Conservation (phyloP, 2,797 vertebrate species). For the Liparis tanakae region DNA sequence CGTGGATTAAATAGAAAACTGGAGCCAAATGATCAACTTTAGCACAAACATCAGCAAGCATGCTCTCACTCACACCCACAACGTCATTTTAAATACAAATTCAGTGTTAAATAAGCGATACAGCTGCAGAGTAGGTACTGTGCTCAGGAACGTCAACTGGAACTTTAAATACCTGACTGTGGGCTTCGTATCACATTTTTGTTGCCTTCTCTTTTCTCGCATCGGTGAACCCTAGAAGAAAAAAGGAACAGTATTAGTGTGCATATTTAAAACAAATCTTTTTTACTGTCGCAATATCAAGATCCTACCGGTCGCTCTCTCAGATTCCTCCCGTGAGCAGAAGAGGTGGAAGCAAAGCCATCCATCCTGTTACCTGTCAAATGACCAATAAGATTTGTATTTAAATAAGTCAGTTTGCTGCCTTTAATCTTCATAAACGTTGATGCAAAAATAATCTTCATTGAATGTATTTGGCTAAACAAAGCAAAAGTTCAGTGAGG, state of each 20-base stretch:
- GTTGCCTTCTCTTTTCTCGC: conserved; percentile 86
- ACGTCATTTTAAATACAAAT: background rate
- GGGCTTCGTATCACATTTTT: conserved; percentile 87
- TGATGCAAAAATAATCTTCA: background rate
- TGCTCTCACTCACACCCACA: background rate
- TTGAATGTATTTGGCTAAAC: background rate
- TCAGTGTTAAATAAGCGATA: background rate
- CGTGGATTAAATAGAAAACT: conserved; percentile 16
- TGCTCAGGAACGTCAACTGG: background rate
- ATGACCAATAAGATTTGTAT: conserved; percentile 3
- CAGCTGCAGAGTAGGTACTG: background rate
- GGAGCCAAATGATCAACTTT: conserved; percentile 1
- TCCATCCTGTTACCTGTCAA: conserved; percentile 70
- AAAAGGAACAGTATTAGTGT: background rate
- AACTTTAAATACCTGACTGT: conserved; percentile 85
- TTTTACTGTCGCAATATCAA: background rate
- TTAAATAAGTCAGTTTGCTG: background rate
- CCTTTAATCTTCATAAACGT: background rate
- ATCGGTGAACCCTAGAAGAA: conserved; percentile 54
- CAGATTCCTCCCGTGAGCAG: conserved; percentile 69
- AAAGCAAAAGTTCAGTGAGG: background rate
- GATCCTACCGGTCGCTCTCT: conserved; percentile 74
- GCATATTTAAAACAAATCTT: background rate
- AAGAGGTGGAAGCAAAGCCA: conserved; percentile 54
- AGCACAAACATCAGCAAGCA: conserved; percentile 2